Percentiles rank a stretch among this genome's conserved stretches.
These are phyloP conservation scores for Hypselothyrea guttata DNA, from an alignment of 2,888 invertebrate species.

Conservation along the genomic window DNA sequence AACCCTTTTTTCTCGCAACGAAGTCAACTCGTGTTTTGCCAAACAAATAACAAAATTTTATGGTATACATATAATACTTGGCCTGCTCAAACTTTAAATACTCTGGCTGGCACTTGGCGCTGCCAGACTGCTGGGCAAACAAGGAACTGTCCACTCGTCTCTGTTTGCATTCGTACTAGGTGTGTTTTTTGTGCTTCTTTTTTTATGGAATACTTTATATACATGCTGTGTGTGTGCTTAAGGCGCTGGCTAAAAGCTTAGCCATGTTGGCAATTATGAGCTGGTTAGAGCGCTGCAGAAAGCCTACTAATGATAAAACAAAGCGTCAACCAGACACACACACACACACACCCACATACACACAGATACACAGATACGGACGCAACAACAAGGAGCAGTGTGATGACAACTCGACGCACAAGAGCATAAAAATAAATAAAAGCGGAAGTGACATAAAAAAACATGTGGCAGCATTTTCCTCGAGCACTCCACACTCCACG, in stretches of 20 bases:
- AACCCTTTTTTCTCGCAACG: conserved; percentile 46
- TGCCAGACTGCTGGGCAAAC: conserved; percentile 25
- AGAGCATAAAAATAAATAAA: conserved; percentile 59
- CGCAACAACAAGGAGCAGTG: conserved; percentile 7
- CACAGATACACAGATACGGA: conserved; percentile 36
- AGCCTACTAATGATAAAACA: conserved; percentile 50
- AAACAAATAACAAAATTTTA: background rate
- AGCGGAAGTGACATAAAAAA: conserved; percentile 70
- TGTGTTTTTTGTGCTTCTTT: conserved; percentile 1
- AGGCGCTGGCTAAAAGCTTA: conserved; percentile 29
- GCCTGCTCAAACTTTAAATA: too few relatives aligned
- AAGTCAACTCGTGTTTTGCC: background rate
- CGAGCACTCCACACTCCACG: conserved; percentile 1
- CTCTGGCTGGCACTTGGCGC: too few relatives aligned
- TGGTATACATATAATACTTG: background rate
- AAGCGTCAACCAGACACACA: conserved; percentile 30
- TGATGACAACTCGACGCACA: conserved; percentile 34
- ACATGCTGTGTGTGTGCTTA: background rate
- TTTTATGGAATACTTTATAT: background rate
- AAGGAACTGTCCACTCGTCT: conserved; percentile 38
- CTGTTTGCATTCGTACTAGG: conserved; percentile 6
- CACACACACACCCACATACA: conserved; percentile 9
- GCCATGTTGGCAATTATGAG: conserved; percentile 67
- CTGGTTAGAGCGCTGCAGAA: conserved; percentile 11
- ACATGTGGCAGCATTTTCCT: conserved; percentile 70